Base-by-base conservation (phyloP, 23 tunicate species). In the Corella eumyota region DNA sequence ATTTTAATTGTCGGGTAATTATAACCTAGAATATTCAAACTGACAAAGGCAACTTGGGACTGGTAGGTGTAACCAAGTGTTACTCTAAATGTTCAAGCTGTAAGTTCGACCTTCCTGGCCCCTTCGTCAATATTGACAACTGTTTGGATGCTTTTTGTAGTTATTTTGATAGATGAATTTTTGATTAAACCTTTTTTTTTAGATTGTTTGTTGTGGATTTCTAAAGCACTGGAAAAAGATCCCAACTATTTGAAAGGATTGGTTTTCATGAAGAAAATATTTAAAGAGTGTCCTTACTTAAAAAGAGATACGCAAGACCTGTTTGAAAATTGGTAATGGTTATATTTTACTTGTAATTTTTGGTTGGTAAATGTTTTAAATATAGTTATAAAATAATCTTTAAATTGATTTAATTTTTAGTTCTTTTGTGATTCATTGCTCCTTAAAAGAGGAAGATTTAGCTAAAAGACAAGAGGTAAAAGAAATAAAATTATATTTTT, bases 131-230 rank as follows among this genome's bases (percentile, higher is more conserved):
- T n/a, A n/a, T n/a, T n/a, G n/a, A n/a, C n/a, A n/a, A n/a, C n/a
- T n/a, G n/a, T n/a, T n/a, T n/a, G n/a, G n/a, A n/a, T n/a, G n/a
- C n/a, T n/a, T n/a, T n/a, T n/a, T n/a, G n/a, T n/a, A n/a, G n/a
- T n/a, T n/a, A n/a, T n/a, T n/a, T n/a, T n/a, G n/a, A n/a, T n/a
- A n/a, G n/a, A n/a, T n/a, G n/a, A n/a, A n/a, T n/a, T n/a, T n/a
- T n/a, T n/a, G n/a, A n/a, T n/a, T n/a, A n/a, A n/a, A 0, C 29
- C 6, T 48, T 25, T 20, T 27, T 20, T 70, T 56, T 52, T 40
- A 80, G 80, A 48, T 30, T 77, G 95, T 45, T 34, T 88, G 60
- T 65, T 40, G 40, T 79, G 88, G 96, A 88, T 88, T 55, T 50
- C 96, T n/a, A 79, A 73, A 73, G 82, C 81, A 2, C 34, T 88